Evolutionary conservation across 2,113 vertebrate species (phyloP), one percentile per base, ranked within the genome.

Genomic region (Spea multiplicata): DNA sequence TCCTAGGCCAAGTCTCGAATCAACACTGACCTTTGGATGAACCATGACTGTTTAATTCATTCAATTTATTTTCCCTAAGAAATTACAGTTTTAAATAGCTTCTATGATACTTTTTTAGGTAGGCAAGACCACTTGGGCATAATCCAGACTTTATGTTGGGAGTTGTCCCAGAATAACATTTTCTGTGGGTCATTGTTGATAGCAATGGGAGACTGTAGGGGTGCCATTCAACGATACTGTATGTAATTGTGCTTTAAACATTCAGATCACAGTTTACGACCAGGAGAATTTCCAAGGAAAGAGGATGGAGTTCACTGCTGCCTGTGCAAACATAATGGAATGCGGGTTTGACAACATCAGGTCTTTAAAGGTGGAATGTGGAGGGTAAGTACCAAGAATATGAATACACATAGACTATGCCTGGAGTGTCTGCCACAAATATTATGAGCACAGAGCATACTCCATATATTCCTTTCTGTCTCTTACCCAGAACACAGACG

Each of bases 281-380:
- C 96, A 98, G 87, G 96, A 97, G 85, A 95, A 96, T 85, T 97
- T 98, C 89, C 97, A 98, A 86, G 96, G 97, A 47, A 99, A 96
- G 86, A 92, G 93, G 75, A 89, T 94, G 90, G 94, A 98, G 86
- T 98, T 97, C 83, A 95, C 94, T 14, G 89, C 94, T 1, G 91
- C 94, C 87, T 97, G 95, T 75, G 91, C 95, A 85, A 97, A 96
- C 84, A 91, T 97, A 81, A 94, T 94, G 88, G 96, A 97, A 74
- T 92, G 91, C 3, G 93, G 93, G 78, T 88, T 97, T 6, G 92
- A 96, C 86, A 97, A 95, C 67, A 86, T 98, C 83, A 93, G 95
- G 83, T 98, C 97, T 30, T 83, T 98, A 82, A 98, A 97, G 86
- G 95, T 99, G 91, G 95, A 98, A 84, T 91, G 94, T 61, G 96